Evolutionary conservation across 2,113 vertebrate genomes (phyloP).

Genomic region (Rissa tridactyla): DNA sequence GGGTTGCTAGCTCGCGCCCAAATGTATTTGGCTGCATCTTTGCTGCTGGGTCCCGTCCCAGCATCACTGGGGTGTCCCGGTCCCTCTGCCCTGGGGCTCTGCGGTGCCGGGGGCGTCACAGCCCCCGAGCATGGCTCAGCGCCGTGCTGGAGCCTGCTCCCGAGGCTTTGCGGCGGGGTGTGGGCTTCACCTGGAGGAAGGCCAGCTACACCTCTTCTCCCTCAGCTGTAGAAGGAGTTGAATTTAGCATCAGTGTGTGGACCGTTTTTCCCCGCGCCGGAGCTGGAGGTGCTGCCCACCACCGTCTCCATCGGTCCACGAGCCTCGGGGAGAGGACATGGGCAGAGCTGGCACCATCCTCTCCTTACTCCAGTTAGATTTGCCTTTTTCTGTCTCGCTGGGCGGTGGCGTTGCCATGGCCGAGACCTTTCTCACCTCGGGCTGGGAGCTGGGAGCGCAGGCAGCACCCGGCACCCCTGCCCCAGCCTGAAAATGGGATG

Average conservation of each 20-base stretch:
- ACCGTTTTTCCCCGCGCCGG: accelerated
- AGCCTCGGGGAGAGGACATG: neutral
- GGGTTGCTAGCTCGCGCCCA: accelerated
- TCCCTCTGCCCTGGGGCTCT: neutral
- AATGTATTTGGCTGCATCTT: neutral
- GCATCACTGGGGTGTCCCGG: neutral
- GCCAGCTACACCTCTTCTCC: neutral
- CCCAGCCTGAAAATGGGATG: neutral
- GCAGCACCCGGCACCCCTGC: neutral
- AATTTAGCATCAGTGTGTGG: neutral
- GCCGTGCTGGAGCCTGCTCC: neutral
- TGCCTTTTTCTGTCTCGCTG: neutral
- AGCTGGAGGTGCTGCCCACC: neutral
- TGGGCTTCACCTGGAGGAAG: neutral
- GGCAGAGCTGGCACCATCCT: neutral
- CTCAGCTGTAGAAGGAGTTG: neutral
- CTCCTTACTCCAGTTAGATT: neutral
- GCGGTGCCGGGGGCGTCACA: accelerated
- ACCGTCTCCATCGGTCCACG: neutral
- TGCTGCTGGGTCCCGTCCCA: neutral
- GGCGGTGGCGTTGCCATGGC: accelerated
- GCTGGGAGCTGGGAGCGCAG: neutral
- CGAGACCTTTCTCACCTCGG: neutral
- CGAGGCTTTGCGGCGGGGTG: accelerated
- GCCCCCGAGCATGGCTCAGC: accelerated